Evolutionary conservation across 2,888 invertebrate species (phyloP), one percentile per base, ranked within the genome.

Genomic region (Alviniconcha strummeri): DNA sequence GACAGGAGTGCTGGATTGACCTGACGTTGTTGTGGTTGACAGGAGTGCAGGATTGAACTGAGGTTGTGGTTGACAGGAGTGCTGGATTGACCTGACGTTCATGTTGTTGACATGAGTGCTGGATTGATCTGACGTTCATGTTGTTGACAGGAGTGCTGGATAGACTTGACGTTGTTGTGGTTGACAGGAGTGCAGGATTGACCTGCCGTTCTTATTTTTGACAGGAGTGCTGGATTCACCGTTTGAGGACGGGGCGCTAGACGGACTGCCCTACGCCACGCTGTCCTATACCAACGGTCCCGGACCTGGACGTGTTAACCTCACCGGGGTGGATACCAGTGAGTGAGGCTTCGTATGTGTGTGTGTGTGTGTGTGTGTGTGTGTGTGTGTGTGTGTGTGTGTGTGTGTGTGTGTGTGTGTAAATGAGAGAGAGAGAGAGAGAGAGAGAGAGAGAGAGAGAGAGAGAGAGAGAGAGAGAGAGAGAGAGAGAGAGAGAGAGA

Each of bases 261-360:
- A 91, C 72, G 81, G 84, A 5, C 81, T 85, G 79, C 89, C 90
- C 13, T 89, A 86, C 84, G 86, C 89, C 3, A 88, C 89, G 52
- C 85, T 91, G 77, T 78, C 83, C 17, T 91, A 91, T 83, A 86
- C 85, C 6, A 90, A 91, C 80, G 91, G 91, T 0, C 90, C 90
- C 0, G 89, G 87, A 0, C 85, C 77, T 72, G 84, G 69, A 6
- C 84, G 90, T 54, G 15, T 72, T 9, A 86, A 90, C 82, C 80
- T 88, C 19, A 88, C 88, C 0, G 84, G 80, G 1, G 86, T 87
- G 3, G 85, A 89, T 55, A 87, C 85, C 75, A 84, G 13, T 69
- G 11, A n/a, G 69, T 69, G 17, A 3, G 69, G 8, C n/a, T 6
- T 4, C 19, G 2, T 69, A 2, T 69, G 69, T 69, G 17, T 15